Evolutionary conservation across 2,797 vertebrate genomes (phyloP), one percentile per base, ranked within the genome.

Genomic region (Gadopsis bispinosus): DNA sequence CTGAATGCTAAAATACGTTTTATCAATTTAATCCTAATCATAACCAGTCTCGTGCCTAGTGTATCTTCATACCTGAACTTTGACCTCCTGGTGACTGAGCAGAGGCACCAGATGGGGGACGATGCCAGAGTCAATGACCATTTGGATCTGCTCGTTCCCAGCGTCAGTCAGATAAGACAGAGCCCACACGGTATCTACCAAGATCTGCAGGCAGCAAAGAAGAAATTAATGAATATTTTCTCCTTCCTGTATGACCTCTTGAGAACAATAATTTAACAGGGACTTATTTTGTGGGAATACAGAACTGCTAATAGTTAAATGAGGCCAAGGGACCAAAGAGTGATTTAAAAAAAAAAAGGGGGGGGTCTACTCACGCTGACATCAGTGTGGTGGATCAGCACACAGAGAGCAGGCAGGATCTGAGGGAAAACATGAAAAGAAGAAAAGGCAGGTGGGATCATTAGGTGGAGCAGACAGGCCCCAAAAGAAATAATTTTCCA

Each of bases 111-210:
- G 94, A 88, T 99, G 96, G 77, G 97, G 97, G 78, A 99, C 98
- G 47, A 99, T 99, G 67, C 97, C 97, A 0, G 98, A 99, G 87
- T 99, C 98, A 59, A 99, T 99, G 75, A 99, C 98, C 98, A 99
- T 99, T 92, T 99, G 98, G 93, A 99, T 99, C 94, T 99, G 98
- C 88, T 99, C 98, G 20, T 99, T 99, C 65, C 98, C 98, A 59
- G 98, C 98, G 72, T 99, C 98, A 0, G 98, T 99, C 89, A 99
- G 96, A 84, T 99, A 99, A 53, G 98, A 99, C 75, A 99, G 96
- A 3, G 98, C 98, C 98, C 98, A 99, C 67, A 99, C 98, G 0
- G 98, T 99, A 93, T 99, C 98, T 85, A 99, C 98, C 94, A 99
- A 92, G 91, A 99, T 99, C 98, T 99, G 90, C 35, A 75, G 3